These are phyloP conservation scores for Trichosurus vulpecula DNA, from an alignment of 2,797 vertebrate species.

Conservation along the genomic window DNA sequence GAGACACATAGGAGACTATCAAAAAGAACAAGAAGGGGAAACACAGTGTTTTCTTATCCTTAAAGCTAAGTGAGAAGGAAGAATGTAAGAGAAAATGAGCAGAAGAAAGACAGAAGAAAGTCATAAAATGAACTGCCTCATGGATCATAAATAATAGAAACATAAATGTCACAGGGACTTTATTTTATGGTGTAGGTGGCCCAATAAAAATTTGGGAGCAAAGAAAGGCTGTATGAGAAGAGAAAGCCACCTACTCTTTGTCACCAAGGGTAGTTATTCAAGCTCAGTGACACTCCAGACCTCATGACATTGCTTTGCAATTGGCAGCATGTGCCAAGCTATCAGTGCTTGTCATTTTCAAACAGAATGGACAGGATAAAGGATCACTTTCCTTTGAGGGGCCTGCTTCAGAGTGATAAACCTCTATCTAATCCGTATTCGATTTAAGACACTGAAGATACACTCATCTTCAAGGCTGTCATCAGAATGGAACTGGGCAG, in stretches of 20 bases:
- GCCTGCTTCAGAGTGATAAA: slow-evolving; percentile 90
- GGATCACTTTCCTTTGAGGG: slow-evolving; percentile 83
- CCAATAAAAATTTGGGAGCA: slow-evolving; percentile 86
- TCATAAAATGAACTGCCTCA: slow-evolving; percentile 85
- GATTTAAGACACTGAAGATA: slow-evolving; percentile 83
- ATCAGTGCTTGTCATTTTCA: slow-evolving; percentile 82
- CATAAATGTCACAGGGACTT: slow-evolving; percentile 90
- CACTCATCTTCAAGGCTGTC: slow-evolving; percentile 85
- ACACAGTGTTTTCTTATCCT: slow-evolving; percentile 78
- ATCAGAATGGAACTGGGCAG: slow-evolving; percentile 84
- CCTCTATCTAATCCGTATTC: slow-evolving; percentile 88
- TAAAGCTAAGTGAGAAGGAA: slow-evolving; percentile 79
- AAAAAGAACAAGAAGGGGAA: slow-evolving; percentile 66
- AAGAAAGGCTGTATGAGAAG: slow-evolving; percentile 85
- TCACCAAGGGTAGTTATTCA: slow-evolving; percentile 80
- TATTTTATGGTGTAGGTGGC: slow-evolving; percentile 86
- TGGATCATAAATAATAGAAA: slow-evolving; percentile 89
- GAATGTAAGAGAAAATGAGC: slow-evolving; percentile 81
- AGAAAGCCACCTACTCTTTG: slow-evolving; percentile 80
- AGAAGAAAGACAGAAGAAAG: slow-evolving; percentile 79
- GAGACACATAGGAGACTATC: slow-evolving; percentile 55
- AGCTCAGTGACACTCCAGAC: slow-evolving; percentile 81
- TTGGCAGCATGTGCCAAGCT: slow-evolving; percentile 49
- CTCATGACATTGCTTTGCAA: slow-evolving; percentile 79
- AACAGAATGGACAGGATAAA: slow-evolving; percentile 88